A percentile compares a stretch with the other conserved stretches of the same genome.
Evolutionary conservation across 2,888 invertebrate genomes (phyloP).

Genomic region (Scaptomyza reducta): DNA sequence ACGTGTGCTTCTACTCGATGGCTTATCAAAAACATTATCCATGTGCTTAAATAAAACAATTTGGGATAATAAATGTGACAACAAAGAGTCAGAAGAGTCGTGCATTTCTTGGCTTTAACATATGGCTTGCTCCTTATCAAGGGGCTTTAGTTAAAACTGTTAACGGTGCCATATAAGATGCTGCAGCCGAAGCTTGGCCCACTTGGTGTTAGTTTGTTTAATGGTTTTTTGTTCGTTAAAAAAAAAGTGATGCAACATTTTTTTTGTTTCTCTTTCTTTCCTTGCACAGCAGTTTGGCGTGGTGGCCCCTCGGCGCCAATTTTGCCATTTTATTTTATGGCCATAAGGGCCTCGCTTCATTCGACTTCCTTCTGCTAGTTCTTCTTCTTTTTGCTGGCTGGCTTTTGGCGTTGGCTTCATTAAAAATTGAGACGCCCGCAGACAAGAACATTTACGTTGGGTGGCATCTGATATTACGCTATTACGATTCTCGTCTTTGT

Average conservation of each 20-base stretch:
- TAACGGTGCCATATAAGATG: background rate
- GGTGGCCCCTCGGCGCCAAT: conserved; percentile 50
- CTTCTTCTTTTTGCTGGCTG: conserved; percentile 1
- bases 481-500: conserved; percentile 10
- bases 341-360: conserved; percentile 27
- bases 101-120: background rate
- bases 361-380: background rate
- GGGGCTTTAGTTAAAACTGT: background rate
- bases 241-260: conserved; percentile 45
- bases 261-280: conserved; percentile 33
- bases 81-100: background rate
- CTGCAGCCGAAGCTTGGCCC: conserved; percentile 5
- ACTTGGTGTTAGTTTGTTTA: conserved; percentile 46
- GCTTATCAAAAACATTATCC: conserved; percentile 1
- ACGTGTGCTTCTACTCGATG: background rate
- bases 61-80: conserved; percentile 3
- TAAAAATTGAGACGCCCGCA: conserved; percentile 58
- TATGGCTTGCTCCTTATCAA: background rate
- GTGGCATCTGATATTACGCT: conserved; percentile 38
- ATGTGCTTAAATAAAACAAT: conserved; percentile 5
- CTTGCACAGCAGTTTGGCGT: conserved; percentile 6
- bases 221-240: conserved; percentile 44
- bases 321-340: conserved; percentile 55
- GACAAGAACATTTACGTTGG: conserved; percentile 49
- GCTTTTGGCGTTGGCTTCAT: conserved; percentile 38